Percentiles rank a stretch among this genome's conserved stretches.
Evolutionary conservation across 2,797 vertebrate species (phyloP).

Genomic region (Acipenser transmontanus): DNA sequence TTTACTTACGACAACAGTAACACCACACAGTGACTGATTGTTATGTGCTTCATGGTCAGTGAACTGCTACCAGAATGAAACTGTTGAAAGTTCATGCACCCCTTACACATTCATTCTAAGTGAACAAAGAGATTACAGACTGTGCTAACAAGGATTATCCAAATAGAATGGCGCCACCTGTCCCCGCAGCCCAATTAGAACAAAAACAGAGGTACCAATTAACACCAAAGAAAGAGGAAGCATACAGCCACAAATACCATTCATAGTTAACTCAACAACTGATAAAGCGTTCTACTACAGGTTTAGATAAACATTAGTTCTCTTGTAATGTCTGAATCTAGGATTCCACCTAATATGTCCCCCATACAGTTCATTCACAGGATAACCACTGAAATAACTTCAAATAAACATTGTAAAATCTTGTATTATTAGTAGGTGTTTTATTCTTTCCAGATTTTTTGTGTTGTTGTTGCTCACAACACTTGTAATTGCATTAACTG

Average conservation of each 20-base stretch:
- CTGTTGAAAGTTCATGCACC: conserved; percentile 72
- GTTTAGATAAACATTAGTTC: no score
- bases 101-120: conserved; percentile 67
- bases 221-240: conserved; percentile 42
- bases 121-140: conserved; percentile 76
- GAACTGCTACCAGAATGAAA: conserved; percentile 40
- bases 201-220: conserved; percentile 63
- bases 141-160: conserved; percentile 75
- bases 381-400: no score
- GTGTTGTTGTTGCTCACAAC: no score
- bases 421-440: no score
- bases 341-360: no score
- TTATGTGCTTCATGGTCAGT: conserved; percentile 38
- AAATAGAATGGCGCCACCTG: conserved; percentile 73
- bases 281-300: no score
- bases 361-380: no score
- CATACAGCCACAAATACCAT: conserved; percentile 46
- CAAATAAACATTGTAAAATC: no score
- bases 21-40: conserved; percentile 24
- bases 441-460: no score
- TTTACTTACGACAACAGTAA: conserved; percentile 32
- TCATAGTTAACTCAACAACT: not conserved
- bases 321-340: no score
- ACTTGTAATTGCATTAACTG: no score
- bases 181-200: conserved; percentile 69